Evolutionary conservation across 2,888 invertebrate genomes (phyloP).

Genomic region (Philonicus albiceps): DNA sequence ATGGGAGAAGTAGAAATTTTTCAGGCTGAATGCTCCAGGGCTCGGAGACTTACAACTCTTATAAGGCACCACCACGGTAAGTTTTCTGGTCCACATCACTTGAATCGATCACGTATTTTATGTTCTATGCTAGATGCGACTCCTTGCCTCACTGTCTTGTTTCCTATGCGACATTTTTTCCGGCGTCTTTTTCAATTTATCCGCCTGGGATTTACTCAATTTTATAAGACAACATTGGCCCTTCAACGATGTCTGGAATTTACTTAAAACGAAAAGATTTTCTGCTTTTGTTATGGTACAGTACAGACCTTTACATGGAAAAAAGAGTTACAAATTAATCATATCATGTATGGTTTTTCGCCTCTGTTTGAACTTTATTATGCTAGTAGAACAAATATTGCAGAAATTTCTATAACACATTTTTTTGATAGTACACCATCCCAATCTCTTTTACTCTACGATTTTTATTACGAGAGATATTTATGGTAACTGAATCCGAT

Average conservation of each 20-base stretch:
- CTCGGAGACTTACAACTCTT: background rate
- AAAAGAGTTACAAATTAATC: too few species aligned
- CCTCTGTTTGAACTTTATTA: too few species aligned
- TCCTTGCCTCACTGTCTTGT: background rate
- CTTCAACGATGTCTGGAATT: background rate
- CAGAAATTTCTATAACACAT: too few species aligned
- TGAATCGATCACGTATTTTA: conserved; percentile 45
- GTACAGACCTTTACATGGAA: too few species aligned
- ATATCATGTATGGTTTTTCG: too few species aligned
- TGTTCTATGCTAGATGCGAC: conserved; percentile 14
- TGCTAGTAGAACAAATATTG: too few species aligned
- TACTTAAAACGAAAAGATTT: background rate
- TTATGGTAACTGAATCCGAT: too few species aligned
- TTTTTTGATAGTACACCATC: too few species aligned
- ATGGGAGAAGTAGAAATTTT: conserved; percentile 24
- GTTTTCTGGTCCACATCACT: conserved; percentile 40
- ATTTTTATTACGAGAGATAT: too few species aligned
- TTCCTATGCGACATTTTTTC: conserved; percentile 20
- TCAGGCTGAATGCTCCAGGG: background rate
- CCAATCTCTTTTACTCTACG: too few species aligned
- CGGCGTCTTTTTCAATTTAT: background rate
- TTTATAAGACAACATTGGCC: background rate
- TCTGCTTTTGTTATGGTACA: background rate
- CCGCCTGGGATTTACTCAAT: background rate
- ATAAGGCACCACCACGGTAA: conserved; percentile 10